These are phyloP conservation scores for Pipistrellus pygmaeus DNA, from an alignment of 2,797 vertebrate genomes.

Conservation along the genomic window DNA sequence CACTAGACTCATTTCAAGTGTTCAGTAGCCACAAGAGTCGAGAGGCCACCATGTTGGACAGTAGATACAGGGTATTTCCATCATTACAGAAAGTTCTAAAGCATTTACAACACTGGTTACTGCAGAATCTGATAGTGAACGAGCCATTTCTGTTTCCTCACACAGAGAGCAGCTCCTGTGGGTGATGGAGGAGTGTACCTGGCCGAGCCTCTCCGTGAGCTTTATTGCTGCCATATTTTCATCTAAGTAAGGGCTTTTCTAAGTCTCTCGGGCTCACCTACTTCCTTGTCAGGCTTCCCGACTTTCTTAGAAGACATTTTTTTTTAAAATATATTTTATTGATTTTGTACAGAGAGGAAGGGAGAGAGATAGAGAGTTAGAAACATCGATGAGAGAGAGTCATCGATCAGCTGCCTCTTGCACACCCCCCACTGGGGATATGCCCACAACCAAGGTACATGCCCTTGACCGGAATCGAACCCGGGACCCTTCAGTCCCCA, in stretches of 20 bases:
- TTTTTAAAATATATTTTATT: no score
- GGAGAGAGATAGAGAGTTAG: no score
- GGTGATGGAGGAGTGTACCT: background rate
- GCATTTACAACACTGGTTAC: background rate
- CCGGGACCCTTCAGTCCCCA: no score
- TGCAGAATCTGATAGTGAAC: background rate
- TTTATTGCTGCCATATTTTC: background rate
- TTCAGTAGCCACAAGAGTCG: background rate
- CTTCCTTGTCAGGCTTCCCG: slow-evolving; percentile 9
- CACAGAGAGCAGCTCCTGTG: background rate
- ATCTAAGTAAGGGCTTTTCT: background rate
- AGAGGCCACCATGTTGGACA: background rate
- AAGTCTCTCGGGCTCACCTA: background rate
- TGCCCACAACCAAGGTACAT: no score
- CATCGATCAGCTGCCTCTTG: no score
- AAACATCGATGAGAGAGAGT: no score
- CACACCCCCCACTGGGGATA: no score
- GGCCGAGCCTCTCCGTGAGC: background rate
- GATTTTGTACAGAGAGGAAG: no score
- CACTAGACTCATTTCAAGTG: background rate
- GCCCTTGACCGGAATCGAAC: no score
- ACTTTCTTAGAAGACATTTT: slow-evolving; percentile 17
- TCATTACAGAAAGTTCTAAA: background rate
- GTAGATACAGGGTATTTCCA: background rate
- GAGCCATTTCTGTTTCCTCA: background rate